Percentiles rank a stretch among this genome's conserved stretches.
These are phyloP conservation scores for Aphelenchoides fujianensis DNA, from an alignment of 1,140 invertebrate species.

Conservation along the genomic window DNA sequence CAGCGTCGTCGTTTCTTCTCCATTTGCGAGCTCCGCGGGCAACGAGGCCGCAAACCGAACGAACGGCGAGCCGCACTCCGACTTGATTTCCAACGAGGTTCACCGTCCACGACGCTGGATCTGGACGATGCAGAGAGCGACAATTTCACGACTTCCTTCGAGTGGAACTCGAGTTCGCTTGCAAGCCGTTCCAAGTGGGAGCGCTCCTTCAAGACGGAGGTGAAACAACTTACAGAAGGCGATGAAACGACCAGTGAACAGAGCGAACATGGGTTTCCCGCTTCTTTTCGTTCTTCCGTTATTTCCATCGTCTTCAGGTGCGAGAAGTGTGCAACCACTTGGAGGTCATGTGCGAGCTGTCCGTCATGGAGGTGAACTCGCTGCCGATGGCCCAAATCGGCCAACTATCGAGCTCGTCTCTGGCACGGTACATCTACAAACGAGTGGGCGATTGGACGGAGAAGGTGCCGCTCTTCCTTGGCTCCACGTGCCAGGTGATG, in stretches of 20 bases:
- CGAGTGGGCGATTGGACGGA: conserved; percentile 66
- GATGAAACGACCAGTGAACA: conserved; percentile 70
- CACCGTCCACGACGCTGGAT: background rate
- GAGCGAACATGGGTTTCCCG: too few species aligned
- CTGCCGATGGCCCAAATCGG: conserved; percentile 60
- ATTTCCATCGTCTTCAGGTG: too few species aligned
- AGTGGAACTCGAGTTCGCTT: conserved; percentile 56
- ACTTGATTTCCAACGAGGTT: background rate
- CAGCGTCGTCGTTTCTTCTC: background rate
- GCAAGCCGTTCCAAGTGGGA: conserved; percentile 55
- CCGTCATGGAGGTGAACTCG: conserved; percentile 74
- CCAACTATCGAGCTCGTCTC: conserved; percentile 65
- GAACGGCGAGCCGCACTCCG: background rate
- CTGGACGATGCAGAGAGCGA: background rate
- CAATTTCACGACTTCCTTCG: conserved; percentile 10
- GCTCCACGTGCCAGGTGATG: conserved; percentile 70
- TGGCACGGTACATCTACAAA: conserved; percentile 65
- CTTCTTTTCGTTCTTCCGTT: too few species aligned
- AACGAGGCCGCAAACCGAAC: too few species aligned
- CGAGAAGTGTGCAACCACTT: too few species aligned
- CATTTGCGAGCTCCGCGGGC: background rate
- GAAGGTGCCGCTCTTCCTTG: conserved; percentile 72
- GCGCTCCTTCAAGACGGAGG: conserved; percentile 85
- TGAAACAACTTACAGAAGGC: conserved; percentile 84
- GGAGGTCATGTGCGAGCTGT: too few species aligned